A percentile compares a stretch with the other conserved stretches of the same genome.
Evolutionary conservation across 1,140 invertebrate species (phyloP).

Genomic region (Whitmania pigra): DNA sequence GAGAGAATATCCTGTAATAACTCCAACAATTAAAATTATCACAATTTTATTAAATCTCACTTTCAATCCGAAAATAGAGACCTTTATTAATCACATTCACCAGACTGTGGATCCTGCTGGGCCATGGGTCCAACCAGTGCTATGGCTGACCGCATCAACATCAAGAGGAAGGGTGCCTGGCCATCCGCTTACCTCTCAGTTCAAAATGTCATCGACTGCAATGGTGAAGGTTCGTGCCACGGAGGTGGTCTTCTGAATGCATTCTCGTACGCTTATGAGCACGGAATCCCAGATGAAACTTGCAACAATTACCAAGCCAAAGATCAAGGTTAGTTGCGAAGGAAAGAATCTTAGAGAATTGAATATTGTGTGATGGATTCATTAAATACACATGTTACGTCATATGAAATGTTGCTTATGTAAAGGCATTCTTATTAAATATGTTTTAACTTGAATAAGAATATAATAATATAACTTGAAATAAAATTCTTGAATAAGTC

Average conservation of each 20-base stretch:
- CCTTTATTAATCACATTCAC: background rate
- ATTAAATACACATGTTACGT: slow-evolving; percentile 22
- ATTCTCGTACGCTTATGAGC: slow-evolving; percentile 42
- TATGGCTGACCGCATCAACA: slow-evolving; percentile 47
- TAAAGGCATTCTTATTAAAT: too few species aligned
- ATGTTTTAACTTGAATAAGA: too few species aligned
- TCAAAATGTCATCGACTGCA: slow-evolving; percentile 45
- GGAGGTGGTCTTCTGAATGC: slow-evolving; percentile 42
- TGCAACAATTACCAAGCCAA: slow-evolving; percentile 48
- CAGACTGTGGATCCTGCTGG: slow-evolving; percentile 49
- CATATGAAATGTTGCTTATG: slow-evolving; percentile 21
- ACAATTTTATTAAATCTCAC: too few species aligned
- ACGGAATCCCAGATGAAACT: slow-evolving; percentile 46
- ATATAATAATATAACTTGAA: too few species aligned
- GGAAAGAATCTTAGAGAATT: background rate
- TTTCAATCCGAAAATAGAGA: too few species aligned
- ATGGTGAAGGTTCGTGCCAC: slow-evolving; percentile 32
- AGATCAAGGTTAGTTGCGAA: slow-evolving; percentile 38
- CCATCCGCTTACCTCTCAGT: slow-evolving; percentile 43
- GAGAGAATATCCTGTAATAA: too few species aligned
- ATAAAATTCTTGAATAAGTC: too few species aligned
- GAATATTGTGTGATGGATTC: background rate
- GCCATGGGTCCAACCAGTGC: slow-evolving; percentile 44
- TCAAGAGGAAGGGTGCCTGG: slow-evolving; percentile 43
- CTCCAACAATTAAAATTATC: too few species aligned